These are phyloP conservation scores for Schizopygopsis pylzovi DNA, from an alignment of 2,797 vertebrate genomes.

Conservation along the genomic window DNA sequence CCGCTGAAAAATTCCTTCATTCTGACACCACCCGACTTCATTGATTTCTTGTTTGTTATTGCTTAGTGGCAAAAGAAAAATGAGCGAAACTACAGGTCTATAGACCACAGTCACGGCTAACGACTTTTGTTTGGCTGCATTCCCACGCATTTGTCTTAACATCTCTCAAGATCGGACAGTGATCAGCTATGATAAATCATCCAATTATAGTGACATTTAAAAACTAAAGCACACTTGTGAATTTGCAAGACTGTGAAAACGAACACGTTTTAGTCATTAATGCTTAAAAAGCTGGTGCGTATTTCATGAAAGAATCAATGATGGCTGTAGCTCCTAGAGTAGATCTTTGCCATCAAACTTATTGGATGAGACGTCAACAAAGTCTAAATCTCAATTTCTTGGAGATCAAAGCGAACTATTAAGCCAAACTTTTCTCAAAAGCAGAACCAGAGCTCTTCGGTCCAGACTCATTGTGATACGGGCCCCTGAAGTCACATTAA, in stretches of 20 bases:
- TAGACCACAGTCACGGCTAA: conserved; percentile 60
- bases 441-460: conserved; percentile 18
- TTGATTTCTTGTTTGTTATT: conserved; percentile 48
- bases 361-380: neutral
- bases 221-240: conserved; percentile 65
- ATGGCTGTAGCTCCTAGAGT: neutral
- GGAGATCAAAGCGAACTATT: neutral
- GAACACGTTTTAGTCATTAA: conserved; percentile 66
- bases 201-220: conserved; percentile 77
- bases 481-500: conserved; percentile 42
- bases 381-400: neutral
- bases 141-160: conserved; percentile 62
- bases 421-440: conserved; percentile 2
- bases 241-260: conserved; percentile 66
- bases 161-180: conserved; percentile 72
- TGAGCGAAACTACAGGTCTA: conserved; percentile 49
- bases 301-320: neutral
- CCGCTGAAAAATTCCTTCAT: conserved; percentile 41
- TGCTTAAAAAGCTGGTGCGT: neutral
- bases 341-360: neutral
- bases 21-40: conserved; percentile 56
- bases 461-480: neutral
- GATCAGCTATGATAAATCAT: conserved; percentile 77
- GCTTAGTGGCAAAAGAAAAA: conserved; percentile 51
- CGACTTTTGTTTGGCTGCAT: conserved; percentile 60